A percentile compares a stretch with the other conserved stretches of the same genome.
These are phyloP conservation scores for Rhea americana DNA, from an alignment of 2,113 vertebrate species.

Conservation along the genomic window DNA sequence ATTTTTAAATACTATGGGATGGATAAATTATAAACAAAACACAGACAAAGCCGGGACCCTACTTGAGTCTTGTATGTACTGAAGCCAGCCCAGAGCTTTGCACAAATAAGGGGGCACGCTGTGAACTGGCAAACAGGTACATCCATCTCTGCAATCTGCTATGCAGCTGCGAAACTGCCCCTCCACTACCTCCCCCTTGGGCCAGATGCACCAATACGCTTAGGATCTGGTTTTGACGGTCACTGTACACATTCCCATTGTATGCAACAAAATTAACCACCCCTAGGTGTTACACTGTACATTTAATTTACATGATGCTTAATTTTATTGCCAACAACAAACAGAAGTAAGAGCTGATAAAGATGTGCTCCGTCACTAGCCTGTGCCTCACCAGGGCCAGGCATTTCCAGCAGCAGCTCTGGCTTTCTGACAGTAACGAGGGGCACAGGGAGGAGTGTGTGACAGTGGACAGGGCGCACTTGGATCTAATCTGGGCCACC, in stretches of 20 bases:
- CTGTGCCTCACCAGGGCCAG: rapidly evolving
- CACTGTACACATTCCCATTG: not conserved
- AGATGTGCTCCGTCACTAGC: rapidly evolving
- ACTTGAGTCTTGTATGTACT: not conserved
- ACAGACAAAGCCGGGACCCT: not conserved
- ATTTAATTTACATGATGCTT: rapidly evolving
- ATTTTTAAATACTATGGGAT: not conserved
- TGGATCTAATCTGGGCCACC: not conserved
- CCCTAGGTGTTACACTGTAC: not conserved
- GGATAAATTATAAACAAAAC: not conserved
- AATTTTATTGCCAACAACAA: not conserved
- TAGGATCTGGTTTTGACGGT: rapidly evolving
- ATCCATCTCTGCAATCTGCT: no score
- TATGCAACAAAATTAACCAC: not conserved
- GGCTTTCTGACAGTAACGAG: rapidly evolving
- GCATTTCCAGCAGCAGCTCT: not conserved
- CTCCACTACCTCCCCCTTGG: rapidly evolving
- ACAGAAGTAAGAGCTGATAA: not conserved
- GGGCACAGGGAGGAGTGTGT: rapidly evolving
- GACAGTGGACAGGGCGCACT: not conserved
- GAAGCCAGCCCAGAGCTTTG: not conserved
- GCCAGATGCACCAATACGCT: not conserved
- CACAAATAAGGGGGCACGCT: rapidly evolving
- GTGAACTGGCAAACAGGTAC: no score
- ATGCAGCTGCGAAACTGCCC: not conserved